phyloP scores from a whole-genome alignment of 2,888 invertebrate species.

The Athetis lepigone region DNA sequence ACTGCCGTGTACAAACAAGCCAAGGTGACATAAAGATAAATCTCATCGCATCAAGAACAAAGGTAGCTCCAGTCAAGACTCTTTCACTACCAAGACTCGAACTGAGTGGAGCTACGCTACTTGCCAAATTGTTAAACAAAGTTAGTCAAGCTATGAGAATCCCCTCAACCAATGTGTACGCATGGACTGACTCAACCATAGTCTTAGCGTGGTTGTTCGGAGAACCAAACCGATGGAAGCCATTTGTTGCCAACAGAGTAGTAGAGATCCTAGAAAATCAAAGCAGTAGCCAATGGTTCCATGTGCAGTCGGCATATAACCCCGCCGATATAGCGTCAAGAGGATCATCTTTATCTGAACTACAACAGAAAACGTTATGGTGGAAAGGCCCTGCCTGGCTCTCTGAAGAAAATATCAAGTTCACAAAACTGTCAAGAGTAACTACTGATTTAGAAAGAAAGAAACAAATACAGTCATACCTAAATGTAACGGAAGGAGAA shows the following conservation, averaged over 20 bases:
- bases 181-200: conserved; percentile 38
- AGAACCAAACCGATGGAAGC: conserved; percentile 56
- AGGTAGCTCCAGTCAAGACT: conserved; percentile 62
- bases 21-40: conserved; percentile 33
- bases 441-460: conserved; percentile 43
- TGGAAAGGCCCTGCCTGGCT: conserved; percentile 57
- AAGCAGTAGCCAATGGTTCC: conserved; percentile 42
- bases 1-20: conserved; percentile 37
- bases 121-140: conserved; percentile 53
- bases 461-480: conserved; percentile 21
- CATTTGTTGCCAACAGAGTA: conserved; percentile 52
- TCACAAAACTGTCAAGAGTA: conserved; percentile 20
- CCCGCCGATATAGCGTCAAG: conserved; percentile 59
- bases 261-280: conserved; percentile 49
- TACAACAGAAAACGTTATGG: conserved; percentile 43
- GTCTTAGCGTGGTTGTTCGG: conserved; percentile 53
- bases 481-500: conserved; percentile 17
- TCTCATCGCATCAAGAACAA: conserved; percentile 58
- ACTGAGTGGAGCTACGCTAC: conserved; percentile 55
- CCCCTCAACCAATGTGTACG: conserved; percentile 29
- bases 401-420: conserved; percentile 30
- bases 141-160: conserved; percentile 53
- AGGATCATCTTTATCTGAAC: conserved; percentile 35
- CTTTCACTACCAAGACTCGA: conserved; percentile 60
- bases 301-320: conserved; percentile 50